Evolutionary conservation across 2,797 vertebrate genomes (phyloP), one percentile per base, ranked within the genome.

Genomic region (Sebastes reedi): DNA sequence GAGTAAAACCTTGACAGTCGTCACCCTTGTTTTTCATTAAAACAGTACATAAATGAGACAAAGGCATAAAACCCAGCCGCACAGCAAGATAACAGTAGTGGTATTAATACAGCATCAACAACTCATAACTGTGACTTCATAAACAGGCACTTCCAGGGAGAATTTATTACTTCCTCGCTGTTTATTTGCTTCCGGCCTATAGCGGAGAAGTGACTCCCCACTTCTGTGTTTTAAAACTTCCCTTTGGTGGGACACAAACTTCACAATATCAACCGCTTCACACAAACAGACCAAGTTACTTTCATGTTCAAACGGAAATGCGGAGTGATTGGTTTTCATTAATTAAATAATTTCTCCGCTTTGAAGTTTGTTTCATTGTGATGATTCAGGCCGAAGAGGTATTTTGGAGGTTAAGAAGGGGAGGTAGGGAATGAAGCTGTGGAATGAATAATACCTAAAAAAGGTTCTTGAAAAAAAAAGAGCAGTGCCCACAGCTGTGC

Each of bases 341-440:
- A 67, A 91, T 84, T 73, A 50, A 79, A 70, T 79, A 18, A 79
- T 70, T 82, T 73, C 18, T 42, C 27, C 0, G 39, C 82, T 89
- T 85, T 85, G 82, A 91, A 88, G 77, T 88, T 52, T 0, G 10
- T 42, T 78, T 89, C 69, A 12, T 69, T 83, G 46, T 72, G 76
- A 59, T 36, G 80, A 79, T 59, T 67, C 39, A 22, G 77, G 24
- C 25, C 22, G 59, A 60, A 39, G 59, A 74, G 39, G 50, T 59
- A 46, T 56, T 69, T 22, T 61, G 14, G 24, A 68, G 32, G 71
- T 72, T 30, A 39, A 46, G 73, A 20, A 50, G 42, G 7, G 7
- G 42, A 62, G 52, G 59, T 64, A 70, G 62, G 70, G 30, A 39
- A 39, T 39, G 36, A 39, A 78, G 67, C 61, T 20, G 36, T 78